A percentile compares a stretch with the other conserved stretches of the same genome.
Conservation (phyloP, 1,140 invertebrate species). For the Drosophila ambigua region DNA sequence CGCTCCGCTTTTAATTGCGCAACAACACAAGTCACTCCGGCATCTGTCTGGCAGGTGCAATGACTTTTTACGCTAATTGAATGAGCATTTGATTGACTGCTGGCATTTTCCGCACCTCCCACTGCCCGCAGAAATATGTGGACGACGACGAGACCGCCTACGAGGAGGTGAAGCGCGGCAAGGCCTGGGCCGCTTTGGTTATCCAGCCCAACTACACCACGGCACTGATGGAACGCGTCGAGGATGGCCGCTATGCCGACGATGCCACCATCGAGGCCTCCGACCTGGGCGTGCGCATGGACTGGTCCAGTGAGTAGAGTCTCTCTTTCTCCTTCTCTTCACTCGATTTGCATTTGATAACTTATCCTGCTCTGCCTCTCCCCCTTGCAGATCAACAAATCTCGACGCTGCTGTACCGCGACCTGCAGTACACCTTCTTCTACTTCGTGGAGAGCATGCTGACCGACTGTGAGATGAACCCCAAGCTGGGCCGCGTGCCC, state of each 20-base stretch:
- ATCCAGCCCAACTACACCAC: constrained; percentile 93
- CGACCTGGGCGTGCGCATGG: constrained; percentile 91
- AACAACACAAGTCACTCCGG: constrained; percentile 17
- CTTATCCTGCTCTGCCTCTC: background rate
- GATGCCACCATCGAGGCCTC: constrained; percentile 89
- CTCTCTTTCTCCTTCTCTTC: too few relatives aligned
- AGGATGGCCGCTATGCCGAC: constrained; percentile 88
- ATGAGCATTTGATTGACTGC: constrained; percentile 63
- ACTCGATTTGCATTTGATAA: background rate
- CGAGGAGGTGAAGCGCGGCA: constrained; percentile 89
- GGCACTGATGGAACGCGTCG: constrained; percentile 89
- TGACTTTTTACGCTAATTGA: constrained; percentile 71
- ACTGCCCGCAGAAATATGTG: constrained; percentile 83
- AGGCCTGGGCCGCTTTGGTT: constrained; percentile 92
- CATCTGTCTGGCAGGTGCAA: constrained; percentile 47
- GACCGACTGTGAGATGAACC: constrained; percentile 88
- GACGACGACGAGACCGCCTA: constrained; percentile 86
- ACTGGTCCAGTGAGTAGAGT: constrained; percentile 93
- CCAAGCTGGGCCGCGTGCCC: constrained; percentile 89
- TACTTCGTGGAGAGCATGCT: constrained; percentile 89
- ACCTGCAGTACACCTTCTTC: constrained; percentile 90
- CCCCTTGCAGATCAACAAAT: constrained; percentile 94
- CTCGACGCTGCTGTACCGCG: constrained; percentile 90
- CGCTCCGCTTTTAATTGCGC: background rate
- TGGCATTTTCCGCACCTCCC: constrained; percentile 12